phyloP scores from a whole-genome alignment of 2,888 invertebrate species.

The Gari tellinella region DNA sequence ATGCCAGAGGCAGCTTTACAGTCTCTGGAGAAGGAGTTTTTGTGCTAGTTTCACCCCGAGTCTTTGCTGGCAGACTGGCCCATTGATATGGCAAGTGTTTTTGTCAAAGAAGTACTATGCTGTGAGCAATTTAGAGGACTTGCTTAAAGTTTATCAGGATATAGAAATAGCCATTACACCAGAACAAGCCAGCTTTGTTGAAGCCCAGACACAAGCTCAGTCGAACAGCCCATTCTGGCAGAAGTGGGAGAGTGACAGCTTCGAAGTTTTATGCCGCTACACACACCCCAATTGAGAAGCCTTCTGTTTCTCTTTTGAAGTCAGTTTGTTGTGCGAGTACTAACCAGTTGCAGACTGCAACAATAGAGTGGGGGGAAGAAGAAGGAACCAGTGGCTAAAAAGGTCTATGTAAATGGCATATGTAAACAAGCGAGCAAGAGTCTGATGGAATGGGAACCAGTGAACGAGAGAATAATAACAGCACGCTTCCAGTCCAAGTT shows the following conservation, averaged over 20 bases:
- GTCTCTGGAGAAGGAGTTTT: slow-evolving; percentile 1
- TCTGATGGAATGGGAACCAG: too few relatives aligned
- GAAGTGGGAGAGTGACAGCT: slow-evolving; percentile 19
- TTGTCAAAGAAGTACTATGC: too few relatives aligned
- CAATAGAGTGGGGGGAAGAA: slow-evolving; percentile 24
- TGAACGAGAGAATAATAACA: too few relatives aligned
- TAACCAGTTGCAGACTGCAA: slow-evolving; percentile 2
- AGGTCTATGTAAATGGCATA: slow-evolving; percentile 1
- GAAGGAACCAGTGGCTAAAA: slow-evolving; percentile 18
- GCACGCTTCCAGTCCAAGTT: too few relatives aligned
- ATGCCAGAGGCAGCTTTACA: slow-evolving; percentile 4
- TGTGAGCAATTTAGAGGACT: slow-evolving; percentile 1
- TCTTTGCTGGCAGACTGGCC: slow-evolving; percentile 5
- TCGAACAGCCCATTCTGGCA: slow-evolving; percentile 21
- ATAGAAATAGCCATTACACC: slow-evolving; percentile 7
- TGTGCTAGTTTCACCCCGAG: background rate
- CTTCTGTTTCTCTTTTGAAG: too few relatives aligned
- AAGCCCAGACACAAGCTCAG: too few relatives aligned
- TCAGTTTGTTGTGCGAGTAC: slow-evolving; percentile 5
- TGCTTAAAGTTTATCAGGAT: slow-evolving; percentile 4
- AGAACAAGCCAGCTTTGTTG: slow-evolving; percentile 9
- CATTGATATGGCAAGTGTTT: too few relatives aligned
- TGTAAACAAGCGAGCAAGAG: too few relatives aligned
- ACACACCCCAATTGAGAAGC: too few relatives aligned
- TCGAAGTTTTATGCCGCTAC: too few relatives aligned